Conservation (phyloP, 2,113 vertebrate species). For the Morone saxatilis region DNA sequence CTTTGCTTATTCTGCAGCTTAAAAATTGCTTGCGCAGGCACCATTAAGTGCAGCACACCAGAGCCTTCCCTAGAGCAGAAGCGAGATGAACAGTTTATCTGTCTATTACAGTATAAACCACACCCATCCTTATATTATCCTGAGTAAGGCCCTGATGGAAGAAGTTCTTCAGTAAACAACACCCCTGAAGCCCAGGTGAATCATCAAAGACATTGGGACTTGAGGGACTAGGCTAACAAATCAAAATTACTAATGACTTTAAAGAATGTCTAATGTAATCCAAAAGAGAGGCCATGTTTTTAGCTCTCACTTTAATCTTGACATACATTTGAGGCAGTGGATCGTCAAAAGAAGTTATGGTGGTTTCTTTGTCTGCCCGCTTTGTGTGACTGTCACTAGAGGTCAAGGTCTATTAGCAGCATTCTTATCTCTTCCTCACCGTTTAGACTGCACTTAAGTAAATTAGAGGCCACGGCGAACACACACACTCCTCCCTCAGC, state of each 20-base stretch:
- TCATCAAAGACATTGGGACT: constrained; percentile 30
- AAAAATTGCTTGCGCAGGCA: constrained; percentile 51
- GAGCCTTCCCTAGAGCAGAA: constrained; percentile 32
- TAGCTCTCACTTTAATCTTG: constrained; percentile 11
- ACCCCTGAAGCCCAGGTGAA: constrained; percentile 30
- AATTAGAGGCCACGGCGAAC: constrained; percentile 66
- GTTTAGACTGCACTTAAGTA: constrained; percentile 69
- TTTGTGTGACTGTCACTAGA: constrained; percentile 68
- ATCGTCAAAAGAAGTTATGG: constrained; percentile 42
- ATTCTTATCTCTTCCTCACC: constrained; percentile 67
- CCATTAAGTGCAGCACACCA: constrained; percentile 41
- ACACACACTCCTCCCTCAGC: constrained; percentile 23
- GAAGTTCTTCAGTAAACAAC: constrained; percentile 40
- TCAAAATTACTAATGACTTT: constrained; percentile 51
- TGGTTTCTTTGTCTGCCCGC: constrained; percentile 52
- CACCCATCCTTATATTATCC: constrained; percentile 25
- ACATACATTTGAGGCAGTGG: constrained; percentile 15
- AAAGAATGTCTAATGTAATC: constrained; percentile 21
- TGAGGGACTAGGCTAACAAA: constrained; percentile 22
- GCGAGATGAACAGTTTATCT: constrained; percentile 53
- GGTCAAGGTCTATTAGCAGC: constrained; percentile 73
- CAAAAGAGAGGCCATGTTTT: background rate
- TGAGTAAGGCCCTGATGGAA: constrained; percentile 46
- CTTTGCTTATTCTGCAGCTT: constrained; percentile 67
- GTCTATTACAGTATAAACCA: constrained; percentile 49